Conservation (phyloP, 2,113 vertebrate species). For the Pteruthius melanotis region DNA sequence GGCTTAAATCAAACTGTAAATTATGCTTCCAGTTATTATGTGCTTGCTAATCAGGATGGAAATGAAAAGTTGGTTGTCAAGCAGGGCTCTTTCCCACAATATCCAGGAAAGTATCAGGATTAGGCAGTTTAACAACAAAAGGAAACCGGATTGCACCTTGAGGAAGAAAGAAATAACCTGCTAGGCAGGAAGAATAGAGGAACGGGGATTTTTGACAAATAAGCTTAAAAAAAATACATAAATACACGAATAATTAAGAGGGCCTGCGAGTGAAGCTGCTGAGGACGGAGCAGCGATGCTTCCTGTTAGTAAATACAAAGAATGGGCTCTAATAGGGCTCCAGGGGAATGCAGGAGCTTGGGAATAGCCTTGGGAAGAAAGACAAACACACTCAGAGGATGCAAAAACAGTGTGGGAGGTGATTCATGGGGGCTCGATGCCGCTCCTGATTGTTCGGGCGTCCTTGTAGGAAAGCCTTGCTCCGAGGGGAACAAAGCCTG, state of each 20-base stretch:
- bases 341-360: slow-evolving; percentile 56
- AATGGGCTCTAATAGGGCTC: slow-evolving; percentile 67
- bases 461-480: slow-evolving; percentile 1
- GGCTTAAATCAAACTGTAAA: slow-evolving; percentile 40
- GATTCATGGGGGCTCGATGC: slow-evolving; percentile 29
- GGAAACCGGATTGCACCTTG: slow-evolving; percentile 62
- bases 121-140: slow-evolving; percentile 51
- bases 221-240: neutral
- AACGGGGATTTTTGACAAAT: slow-evolving; percentile 24
- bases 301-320: slow-evolving; percentile 75
- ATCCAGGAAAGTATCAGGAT: slow-evolving; percentile 55
- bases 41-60: slow-evolving; percentile 57
- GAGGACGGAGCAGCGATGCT: slow-evolving; percentile 47
- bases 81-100: slow-evolving; percentile 57
- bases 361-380: slow-evolving; percentile 63
- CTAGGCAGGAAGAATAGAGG: slow-evolving; percentile 48
- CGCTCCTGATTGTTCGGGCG: slow-evolving; percentile 30
- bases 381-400: slow-evolving; percentile 33
- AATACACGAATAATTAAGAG: slow-evolving; percentile 47
- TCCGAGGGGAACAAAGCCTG: slow-evolving; percentile 24
- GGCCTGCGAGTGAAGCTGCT: neutral
- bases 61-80: slow-evolving; percentile 47
- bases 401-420: slow-evolving; percentile 36
- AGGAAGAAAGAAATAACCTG: slow-evolving; percentile 65
- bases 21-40: slow-evolving; percentile 53